Conservation (phyloP, 2,113 vertebrate genomes). For the Odocoileus hemionus region DNA sequence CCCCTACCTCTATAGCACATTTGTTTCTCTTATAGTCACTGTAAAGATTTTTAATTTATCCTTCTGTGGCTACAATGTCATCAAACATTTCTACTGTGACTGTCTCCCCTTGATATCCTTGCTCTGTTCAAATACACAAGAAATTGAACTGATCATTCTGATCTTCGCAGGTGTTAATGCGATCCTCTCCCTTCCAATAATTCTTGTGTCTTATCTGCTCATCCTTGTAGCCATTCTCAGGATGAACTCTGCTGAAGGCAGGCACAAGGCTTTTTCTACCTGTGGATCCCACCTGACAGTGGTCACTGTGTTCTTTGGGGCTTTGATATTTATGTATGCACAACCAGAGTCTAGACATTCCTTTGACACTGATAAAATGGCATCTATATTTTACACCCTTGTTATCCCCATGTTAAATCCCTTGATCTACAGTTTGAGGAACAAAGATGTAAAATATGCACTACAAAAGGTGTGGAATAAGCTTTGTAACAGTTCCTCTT, state of each 20-base stretch:
- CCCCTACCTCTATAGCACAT: neutral
- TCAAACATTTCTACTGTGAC: slow-evolving; percentile 68
- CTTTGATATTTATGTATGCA: slow-evolving; percentile 29
- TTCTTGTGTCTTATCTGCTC: slow-evolving; percentile 4
- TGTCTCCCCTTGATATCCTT: slow-evolving; percentile 52
- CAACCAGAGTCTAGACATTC: slow-evolving; percentile 36
- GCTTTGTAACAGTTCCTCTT: neutral
- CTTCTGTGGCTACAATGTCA: slow-evolving; percentile 58
- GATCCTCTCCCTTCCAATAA: slow-evolving; percentile 34
- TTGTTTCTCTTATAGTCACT: neutral
- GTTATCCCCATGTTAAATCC: neutral
- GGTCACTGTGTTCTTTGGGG: slow-evolving; percentile 9
- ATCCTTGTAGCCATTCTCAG: slow-evolving; percentile 27
- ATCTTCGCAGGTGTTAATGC: slow-evolving; percentile 4
- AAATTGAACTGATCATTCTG: slow-evolving; percentile 40
- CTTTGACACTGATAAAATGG: slow-evolving; percentile 6
- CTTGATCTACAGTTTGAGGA: slow-evolving; percentile 33
- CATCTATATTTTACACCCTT: neutral
- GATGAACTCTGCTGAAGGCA: neutral
- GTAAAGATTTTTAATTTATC: slow-evolving; percentile 31
- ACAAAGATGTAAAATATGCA: neutral
- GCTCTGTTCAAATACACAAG: slow-evolving; percentile 45
- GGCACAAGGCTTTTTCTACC: slow-evolving; percentile 59
- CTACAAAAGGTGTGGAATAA: neutral
- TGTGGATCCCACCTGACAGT: slow-evolving; percentile 54